Evolutionary conservation across 64 coral and sea anemone genomes (phyloP).

Genomic region (Platygyra sinensis): DNA sequence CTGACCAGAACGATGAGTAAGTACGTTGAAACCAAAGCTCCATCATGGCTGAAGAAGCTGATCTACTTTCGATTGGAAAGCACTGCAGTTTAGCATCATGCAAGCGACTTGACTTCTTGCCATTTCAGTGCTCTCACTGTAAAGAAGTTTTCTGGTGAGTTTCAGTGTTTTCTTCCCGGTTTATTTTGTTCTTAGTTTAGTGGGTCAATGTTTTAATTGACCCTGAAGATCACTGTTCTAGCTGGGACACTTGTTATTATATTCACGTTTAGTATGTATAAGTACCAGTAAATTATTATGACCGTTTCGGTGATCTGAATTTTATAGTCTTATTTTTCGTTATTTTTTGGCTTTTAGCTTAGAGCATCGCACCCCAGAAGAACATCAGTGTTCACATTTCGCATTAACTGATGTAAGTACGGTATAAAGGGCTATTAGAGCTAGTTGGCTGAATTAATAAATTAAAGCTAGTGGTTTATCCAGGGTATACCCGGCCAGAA

Average conservation of each 20-base stretch:
- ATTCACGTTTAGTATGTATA: too few species aligned
- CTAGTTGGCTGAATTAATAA: background rate
- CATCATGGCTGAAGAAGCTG: slow-evolving; percentile 79
- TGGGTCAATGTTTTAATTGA: too few species aligned
- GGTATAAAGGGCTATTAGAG: too few species aligned
- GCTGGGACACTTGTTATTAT: too few species aligned
- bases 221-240: too few species aligned
- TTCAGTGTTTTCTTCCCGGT: background rate
- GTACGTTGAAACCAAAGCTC: slow-evolving; percentile 8
- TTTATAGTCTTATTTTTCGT: too few species aligned
- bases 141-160: slow-evolving; percentile 86
- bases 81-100: slow-evolving; percentile 81
- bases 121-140: slow-evolving; percentile 83
- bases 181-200: too few species aligned
- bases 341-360: slow-evolving; percentile 52
- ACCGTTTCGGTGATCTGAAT: too few species aligned
- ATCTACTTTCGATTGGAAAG: slow-evolving; percentile 88
- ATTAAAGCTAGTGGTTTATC: too few species aligned
- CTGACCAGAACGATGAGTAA: slow-evolving; percentile 52
- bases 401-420: slow-evolving; percentile 80
- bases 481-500: too few species aligned
- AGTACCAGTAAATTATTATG: too few species aligned
- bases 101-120: slow-evolving; percentile 89
- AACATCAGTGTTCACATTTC: slow-evolving; percentile 73
- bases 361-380: slow-evolving; percentile 76